Evolutionary conservation across 2,888 invertebrate species (phyloP).

Genomic region (Sphaerophoria taeniata): DNA sequence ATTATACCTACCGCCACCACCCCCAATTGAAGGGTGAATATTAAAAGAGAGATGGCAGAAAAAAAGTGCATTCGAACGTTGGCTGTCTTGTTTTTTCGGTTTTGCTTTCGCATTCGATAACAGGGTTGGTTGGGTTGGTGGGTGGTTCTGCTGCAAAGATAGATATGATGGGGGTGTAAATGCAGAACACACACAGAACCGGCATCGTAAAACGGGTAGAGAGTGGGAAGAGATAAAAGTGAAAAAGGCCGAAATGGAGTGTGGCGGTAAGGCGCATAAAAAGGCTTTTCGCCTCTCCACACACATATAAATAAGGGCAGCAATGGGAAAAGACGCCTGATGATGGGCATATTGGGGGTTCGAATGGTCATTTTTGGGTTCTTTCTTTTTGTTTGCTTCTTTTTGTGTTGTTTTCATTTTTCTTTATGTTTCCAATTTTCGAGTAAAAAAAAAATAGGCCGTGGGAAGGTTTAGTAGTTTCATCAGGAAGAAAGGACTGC

Average conservation of each 20-base stretch:
- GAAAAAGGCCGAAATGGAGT: slow-evolving; percentile 24
- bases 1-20: too few relatives aligned
- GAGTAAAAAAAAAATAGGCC: slow-evolving; percentile 65
- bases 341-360: slow-evolving; percentile 57
- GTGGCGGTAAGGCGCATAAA: slow-evolving; percentile 45
- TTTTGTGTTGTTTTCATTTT: slow-evolving; percentile 51
- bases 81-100: slow-evolving; percentile 3
- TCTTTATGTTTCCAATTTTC: slow-evolving; percentile 34
- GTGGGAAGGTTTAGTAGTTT: slow-evolving; percentile 42
- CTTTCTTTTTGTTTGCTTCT: slow-evolving; percentile 38
- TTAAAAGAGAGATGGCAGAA: slow-evolving; percentile 39
- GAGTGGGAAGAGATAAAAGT: slow-evolving; percentile 8
- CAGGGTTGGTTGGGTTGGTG: slow-evolving; percentile 51
- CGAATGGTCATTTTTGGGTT: slow-evolving; percentile 58
- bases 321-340: slow-evolving; percentile 38
- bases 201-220: too few relatives aligned
- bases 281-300: slow-evolving; percentile 53
- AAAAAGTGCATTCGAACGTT: slow-evolving; percentile 66
- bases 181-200: slow-evolving; percentile 56
- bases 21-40: slow-evolving; percentile 59
- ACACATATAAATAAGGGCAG: slow-evolving; percentile 44
- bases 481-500: slow-evolving; percentile 31
- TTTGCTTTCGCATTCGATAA: background rate
- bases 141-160: background rate
- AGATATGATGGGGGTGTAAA: slow-evolving; percentile 56